Conservation (phyloP, 2,113 vertebrate species). For the Psettodes erumei region DNA sequence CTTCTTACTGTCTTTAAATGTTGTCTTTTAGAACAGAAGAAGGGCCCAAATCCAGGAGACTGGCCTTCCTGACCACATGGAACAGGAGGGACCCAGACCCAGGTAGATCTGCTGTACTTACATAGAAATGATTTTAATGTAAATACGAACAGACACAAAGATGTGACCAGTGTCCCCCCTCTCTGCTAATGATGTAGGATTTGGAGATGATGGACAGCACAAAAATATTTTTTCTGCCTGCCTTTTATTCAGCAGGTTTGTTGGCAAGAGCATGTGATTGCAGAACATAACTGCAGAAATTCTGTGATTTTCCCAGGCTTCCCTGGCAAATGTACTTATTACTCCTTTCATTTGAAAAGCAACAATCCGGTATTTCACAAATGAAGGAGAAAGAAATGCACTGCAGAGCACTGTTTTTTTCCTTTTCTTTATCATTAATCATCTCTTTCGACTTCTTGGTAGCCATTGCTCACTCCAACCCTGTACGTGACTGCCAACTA, state of each 20-base stretch:
- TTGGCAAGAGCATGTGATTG: too few relatives aligned
- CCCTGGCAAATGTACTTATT: too few relatives aligned
- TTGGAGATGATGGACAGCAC: background rate
- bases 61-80: slow-evolving; percentile 91
- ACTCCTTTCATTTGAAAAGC: background rate
- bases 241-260: too few relatives aligned
- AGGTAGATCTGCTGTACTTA: slow-evolving; percentile 79
- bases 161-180: background rate
- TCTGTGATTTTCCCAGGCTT: too few relatives aligned
- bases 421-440: background rate
- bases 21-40: slow-evolving; percentile 85
- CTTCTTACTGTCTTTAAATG: background rate
- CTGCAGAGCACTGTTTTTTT: background rate
- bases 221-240: background rate
- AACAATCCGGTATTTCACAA: background rate
- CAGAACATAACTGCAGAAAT: too few relatives aligned
- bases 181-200: background rate
- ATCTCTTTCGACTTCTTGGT: background rate
- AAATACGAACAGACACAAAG: background rate
- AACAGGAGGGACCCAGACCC: slow-evolving; percentile 87
- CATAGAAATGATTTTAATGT: background rate
- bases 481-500: background rate
- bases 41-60: slow-evolving; percentile 84
- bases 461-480: background rate
- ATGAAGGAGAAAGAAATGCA: too few relatives aligned